Evolutionary conservation across 2,888 invertebrate genomes (phyloP).

Genomic region (Coremacera marginata): DNA sequence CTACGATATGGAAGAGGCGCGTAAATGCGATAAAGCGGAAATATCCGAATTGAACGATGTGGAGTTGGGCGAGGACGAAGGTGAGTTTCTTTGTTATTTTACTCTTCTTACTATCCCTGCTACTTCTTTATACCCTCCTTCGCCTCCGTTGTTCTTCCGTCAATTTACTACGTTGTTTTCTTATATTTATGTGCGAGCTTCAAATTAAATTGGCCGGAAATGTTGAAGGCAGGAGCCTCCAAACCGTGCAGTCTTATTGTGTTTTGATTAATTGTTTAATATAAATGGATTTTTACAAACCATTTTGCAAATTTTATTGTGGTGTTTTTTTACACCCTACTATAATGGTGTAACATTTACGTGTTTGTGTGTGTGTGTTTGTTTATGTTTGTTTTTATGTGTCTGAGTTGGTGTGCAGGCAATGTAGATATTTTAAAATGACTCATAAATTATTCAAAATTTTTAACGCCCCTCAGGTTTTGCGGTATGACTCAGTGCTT

Average conservation of each 20-base stretch:
- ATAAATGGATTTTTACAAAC: conserved; percentile 1
- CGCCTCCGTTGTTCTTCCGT: not conserved
- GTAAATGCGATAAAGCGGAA: conserved; percentile 61
- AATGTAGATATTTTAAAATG: not conserved
- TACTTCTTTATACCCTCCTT: not conserved
- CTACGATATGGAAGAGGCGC: conserved; percentile 47
- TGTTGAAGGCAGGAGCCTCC: not conserved
- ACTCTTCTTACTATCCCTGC: too few species aligned
- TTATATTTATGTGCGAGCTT: too few species aligned
- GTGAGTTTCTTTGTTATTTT: conserved; percentile 49
- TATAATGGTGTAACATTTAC: not conserved
- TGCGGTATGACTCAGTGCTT: not conserved
- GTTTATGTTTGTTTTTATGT: not conserved
- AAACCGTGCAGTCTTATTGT: not conserved
- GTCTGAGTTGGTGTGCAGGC: not conserved
- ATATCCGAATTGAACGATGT: conserved; percentile 60
- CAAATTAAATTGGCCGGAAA: too few species aligned
- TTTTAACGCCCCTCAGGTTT: not conserved
- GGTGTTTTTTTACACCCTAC: not conserved
- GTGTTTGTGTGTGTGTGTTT: not conserved
- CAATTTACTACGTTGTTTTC: not conserved
- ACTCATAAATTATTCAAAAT: conserved; percentile 9
- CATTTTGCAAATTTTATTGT: conserved; percentile 10
- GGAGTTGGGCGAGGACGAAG: conserved; percentile 59
- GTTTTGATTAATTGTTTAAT: conserved; percentile 21